phyloP scores from a whole-genome alignment of 2,888 invertebrate species.

The Caenorhabditis becei region DNA sequence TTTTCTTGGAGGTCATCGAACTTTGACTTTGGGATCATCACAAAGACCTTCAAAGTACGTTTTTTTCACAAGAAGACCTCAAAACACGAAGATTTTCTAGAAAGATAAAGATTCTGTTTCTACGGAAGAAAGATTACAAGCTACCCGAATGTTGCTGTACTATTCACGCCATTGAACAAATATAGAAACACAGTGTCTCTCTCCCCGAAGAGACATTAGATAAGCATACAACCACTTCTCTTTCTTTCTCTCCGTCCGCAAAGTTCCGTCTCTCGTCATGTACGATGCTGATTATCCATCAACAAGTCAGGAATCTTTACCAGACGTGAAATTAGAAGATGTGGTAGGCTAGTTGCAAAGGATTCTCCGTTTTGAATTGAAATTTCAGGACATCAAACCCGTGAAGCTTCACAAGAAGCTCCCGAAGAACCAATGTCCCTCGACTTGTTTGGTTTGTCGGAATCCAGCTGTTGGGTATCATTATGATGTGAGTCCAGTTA shows the following conservation, averaged over 20 bases:
- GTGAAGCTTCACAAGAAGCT: background rate
- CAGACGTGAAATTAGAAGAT: background rate
- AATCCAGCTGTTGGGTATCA: constrained; percentile 64
- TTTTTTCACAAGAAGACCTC: too few relatives aligned
- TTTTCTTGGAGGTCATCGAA: too few relatives aligned
- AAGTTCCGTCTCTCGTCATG: background rate
- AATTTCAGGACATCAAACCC: background rate
- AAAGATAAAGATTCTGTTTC: too few relatives aligned
- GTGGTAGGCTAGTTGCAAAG: background rate
- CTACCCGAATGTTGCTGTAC: too few relatives aligned
- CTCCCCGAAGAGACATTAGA: background rate
- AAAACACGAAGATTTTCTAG: too few relatives aligned
- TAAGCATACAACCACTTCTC: background rate
- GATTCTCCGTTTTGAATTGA: background rate
- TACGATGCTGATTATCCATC: background rate
- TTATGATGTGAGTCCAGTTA: constrained; percentile 67
- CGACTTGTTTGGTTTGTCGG: constrained; percentile 58
- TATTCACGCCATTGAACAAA: too few relatives aligned
- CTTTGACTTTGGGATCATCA: too few relatives aligned
- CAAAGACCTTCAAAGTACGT: too few relatives aligned
- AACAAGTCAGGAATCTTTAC: background rate
- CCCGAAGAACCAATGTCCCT: constrained; percentile 38
- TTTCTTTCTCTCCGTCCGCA: background rate
- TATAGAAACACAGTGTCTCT: too few relatives aligned
- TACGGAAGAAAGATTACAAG: too few relatives aligned